These are phyloP conservation scores for Bostrychus sinensis DNA, from an alignment of 2,113 vertebrate genomes.

Conservation along the genomic window DNA sequence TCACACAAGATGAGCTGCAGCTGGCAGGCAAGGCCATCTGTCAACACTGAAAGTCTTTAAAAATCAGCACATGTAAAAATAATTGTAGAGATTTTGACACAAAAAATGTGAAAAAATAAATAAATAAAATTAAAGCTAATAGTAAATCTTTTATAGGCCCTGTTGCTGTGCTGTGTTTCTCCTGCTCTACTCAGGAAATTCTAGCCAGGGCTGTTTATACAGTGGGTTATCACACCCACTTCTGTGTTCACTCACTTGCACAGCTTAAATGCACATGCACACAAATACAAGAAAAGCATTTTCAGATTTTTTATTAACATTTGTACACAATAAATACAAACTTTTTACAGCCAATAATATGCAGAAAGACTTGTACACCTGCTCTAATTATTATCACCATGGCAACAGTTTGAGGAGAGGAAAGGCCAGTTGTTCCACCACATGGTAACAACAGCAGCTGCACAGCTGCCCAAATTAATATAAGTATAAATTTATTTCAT, in stretches of 20 bases:
- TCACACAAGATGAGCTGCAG: slow-evolving; percentile 66
- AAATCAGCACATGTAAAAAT: background rate
- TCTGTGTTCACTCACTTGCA: background rate
- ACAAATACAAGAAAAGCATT: slow-evolving; percentile 28
- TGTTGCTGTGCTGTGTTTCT: slow-evolving; percentile 12
- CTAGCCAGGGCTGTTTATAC: slow-evolving; percentile 31
- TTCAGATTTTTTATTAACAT: slow-evolving; percentile 90
- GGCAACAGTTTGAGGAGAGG: slow-evolving; percentile 74
- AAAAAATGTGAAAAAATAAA: background rate
- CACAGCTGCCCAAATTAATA: slow-evolving; percentile 83
- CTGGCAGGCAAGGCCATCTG: slow-evolving; percentile 16
- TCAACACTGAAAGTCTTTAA: background rate
- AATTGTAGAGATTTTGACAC: background rate
- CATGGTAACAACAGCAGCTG: slow-evolving; percentile 82
- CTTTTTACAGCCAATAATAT: slow-evolving; percentile 93
- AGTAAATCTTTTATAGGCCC: too few species aligned
- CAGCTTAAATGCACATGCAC: slow-evolving; percentile 13
- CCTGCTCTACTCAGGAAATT: slow-evolving; percentile 63
- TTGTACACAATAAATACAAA: slow-evolving; percentile 99
- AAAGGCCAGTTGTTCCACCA: slow-evolving; percentile 67
- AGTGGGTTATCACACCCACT: slow-evolving; percentile 55
- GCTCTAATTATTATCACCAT: slow-evolving; percentile 84
- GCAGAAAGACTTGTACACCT: slow-evolving; percentile 86
- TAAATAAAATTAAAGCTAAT: background rate
- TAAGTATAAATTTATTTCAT: slow-evolving; percentile 47